These are phyloP conservation scores for Gambusia affinis DNA, from an alignment of 2,113 vertebrate species.

Conservation along the genomic window DNA sequence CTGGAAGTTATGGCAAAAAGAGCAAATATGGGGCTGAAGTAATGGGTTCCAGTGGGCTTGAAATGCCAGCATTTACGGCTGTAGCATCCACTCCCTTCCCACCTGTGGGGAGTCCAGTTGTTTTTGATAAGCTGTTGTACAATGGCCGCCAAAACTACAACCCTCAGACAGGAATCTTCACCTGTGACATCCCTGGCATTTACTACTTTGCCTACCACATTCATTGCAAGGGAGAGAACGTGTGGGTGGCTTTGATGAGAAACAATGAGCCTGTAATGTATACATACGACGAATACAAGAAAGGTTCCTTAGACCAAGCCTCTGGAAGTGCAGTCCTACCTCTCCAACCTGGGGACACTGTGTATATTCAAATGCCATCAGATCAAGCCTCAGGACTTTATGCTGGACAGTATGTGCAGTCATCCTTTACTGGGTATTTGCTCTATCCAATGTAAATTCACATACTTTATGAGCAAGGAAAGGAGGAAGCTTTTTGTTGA, in stretches of 20 bases:
- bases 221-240: slow-evolving; percentile 95
- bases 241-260: slow-evolving; percentile 96
- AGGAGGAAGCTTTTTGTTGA: slow-evolving; percentile 22
- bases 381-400: slow-evolving; percentile 97
- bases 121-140: slow-evolving; percentile 95
- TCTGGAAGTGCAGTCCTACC: slow-evolving; percentile 95
- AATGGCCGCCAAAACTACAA: slow-evolving; percentile 98
- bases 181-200: slow-evolving; percentile 93
- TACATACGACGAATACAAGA: slow-evolving; percentile 98
- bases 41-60: slow-evolving; percentile 79
- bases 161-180: slow-evolving; percentile 93
- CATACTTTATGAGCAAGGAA: slow-evolving; percentile 23
- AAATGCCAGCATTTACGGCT: slow-evolving; percentile 97
- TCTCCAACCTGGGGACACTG: slow-evolving; percentile 89
- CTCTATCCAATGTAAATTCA: slow-evolving; percentile 94
- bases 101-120: slow-evolving; percentile 87
- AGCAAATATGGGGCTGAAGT: slow-evolving; percentile 80
- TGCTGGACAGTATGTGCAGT: slow-evolving; percentile 95
- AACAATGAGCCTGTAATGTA: slow-evolving; percentile 98
- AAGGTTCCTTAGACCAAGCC: slow-evolving; percentile 96
- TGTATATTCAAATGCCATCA: slow-evolving; percentile 94
- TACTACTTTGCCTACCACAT: slow-evolving; percentile 98
- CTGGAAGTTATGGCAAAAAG: slow-evolving; percentile 85
- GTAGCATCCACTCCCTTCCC: slow-evolving; percentile 91
- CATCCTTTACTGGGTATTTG: slow-evolving; percentile 98